Percentiles rank a stretch among this genome's conserved stretches.
Conservation (phyloP, 2,797 vertebrate species). For the Leptodactylus fallax region DNA sequence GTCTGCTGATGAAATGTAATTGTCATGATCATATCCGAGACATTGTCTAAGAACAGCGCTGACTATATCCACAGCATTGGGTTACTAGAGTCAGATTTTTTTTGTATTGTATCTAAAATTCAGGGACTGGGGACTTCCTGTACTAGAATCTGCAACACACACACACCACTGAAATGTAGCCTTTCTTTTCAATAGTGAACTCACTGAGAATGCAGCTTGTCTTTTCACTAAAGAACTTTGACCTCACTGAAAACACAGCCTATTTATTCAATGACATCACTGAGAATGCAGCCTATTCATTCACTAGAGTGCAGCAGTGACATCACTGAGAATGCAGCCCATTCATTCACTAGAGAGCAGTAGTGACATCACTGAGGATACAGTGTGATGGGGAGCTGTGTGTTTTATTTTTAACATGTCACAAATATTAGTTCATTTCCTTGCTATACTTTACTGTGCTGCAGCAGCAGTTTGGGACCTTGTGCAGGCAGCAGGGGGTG, state of each 20-base stretch:
- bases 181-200: no score
- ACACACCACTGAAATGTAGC: no score
- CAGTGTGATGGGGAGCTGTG: not conserved
- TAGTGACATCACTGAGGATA: not conserved
- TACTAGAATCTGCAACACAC: no score
- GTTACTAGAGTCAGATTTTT: no score
- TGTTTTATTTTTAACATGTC: no score
- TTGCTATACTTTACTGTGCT: not conserved
- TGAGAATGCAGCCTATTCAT: not conserved
- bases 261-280: not conserved
- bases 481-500: conserved; percentile 29
- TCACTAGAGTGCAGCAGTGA: not conserved
- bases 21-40: not conserved
- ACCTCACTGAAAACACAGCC: no score
- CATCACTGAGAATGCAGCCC: not conserved
- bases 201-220: not conserved
- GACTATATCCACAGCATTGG: no score
- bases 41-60: not conserved
- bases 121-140: no score
- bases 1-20: not conserved
- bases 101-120: no score
- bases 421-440: not conserved
- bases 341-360: not conserved
- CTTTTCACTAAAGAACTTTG: no score
- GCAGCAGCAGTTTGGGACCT: not conserved